Evolutionary conservation across 2,113 vertebrate species (phyloP).

Genomic region (Eudyptes chrysolophus): DNA sequence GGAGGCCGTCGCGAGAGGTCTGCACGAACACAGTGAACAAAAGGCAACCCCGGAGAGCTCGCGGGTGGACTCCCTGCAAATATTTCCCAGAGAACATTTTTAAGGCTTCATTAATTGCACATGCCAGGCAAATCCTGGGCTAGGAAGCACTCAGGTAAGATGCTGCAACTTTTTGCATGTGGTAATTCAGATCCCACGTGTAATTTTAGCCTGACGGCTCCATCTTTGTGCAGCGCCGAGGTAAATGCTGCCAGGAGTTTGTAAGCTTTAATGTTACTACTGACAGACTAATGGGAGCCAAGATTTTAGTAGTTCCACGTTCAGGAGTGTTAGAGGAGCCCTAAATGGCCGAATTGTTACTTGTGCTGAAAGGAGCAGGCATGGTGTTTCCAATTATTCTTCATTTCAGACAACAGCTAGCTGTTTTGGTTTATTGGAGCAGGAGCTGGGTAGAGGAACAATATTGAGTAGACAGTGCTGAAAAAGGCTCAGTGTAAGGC

Average conservation of each 20-base stretch:
- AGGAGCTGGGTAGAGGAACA: constrained; percentile 37
- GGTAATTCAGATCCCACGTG: neutral
- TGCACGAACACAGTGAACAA: neutral
- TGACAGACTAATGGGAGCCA: neutral
- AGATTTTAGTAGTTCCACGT: neutral
- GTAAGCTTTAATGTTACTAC: neutral
- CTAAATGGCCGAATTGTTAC: constrained; percentile 69
- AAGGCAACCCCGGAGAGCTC: neutral
- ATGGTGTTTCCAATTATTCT: constrained; percentile 69
- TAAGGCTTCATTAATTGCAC: neutral
- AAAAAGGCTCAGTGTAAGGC: constrained; percentile 59
- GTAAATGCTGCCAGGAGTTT: constrained; percentile 2
- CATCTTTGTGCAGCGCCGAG: rapidly evolving
- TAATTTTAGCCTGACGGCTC: neutral
- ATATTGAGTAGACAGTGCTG: constrained; percentile 46
- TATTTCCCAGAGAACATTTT: neutral
- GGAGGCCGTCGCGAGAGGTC: rapidly evolving
- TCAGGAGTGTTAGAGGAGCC: constrained; percentile 58
- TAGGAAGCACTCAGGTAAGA: neutral
- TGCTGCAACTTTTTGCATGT: neutral
- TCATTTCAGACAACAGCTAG: constrained; percentile 66
- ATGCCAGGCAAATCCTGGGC: neutral
- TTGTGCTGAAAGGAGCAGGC: constrained; percentile 64
- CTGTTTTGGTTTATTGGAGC: constrained; percentile 65
- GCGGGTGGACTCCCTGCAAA: rapidly evolving